phyloP scores from a whole-genome alignment of 2,888 invertebrate genomes.

The Tubulanus polymorphus region DNA sequence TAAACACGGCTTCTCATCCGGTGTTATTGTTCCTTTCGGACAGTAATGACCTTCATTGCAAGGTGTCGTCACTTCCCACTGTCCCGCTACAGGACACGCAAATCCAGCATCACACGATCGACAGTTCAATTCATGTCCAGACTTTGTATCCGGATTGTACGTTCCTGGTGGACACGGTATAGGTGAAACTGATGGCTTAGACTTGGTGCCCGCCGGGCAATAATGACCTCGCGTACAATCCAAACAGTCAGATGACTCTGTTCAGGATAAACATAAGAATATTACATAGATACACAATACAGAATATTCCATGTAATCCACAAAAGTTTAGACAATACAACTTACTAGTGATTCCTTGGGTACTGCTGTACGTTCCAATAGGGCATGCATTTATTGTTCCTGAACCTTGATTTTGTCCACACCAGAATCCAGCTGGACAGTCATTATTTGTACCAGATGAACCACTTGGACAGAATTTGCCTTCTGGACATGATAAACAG shows the following conservation, averaged over 20 bases:
- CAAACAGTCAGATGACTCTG: slow-evolving; percentile 38
- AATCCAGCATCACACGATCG: slow-evolving; percentile 37
- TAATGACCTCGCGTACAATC: slow-evolving; percentile 41
- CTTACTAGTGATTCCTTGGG: slow-evolving; percentile 34
- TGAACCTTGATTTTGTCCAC: slow-evolving; percentile 30
- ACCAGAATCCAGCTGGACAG: slow-evolving; percentile 42
- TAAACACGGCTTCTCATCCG: slow-evolving; percentile 41
- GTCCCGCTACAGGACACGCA: slow-evolving; percentile 40
- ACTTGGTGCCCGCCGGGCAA: slow-evolving; percentile 40
- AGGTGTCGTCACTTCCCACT: slow-evolving; percentile 29
- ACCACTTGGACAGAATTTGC: slow-evolving; percentile 34
- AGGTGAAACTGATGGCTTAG: slow-evolving; percentile 34
- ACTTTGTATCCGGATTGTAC: slow-evolving; percentile 36
- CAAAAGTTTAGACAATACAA: neutral
- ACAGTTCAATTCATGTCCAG: slow-evolving; percentile 43
- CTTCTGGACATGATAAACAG: slow-evolving; percentile 31
- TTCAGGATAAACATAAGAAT: neutral
- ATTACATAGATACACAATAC: neutral
- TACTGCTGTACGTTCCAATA: slow-evolving; percentile 40
- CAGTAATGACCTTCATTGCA: slow-evolving; percentile 47
- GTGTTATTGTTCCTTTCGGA: slow-evolving; percentile 38
- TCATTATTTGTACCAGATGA: slow-evolving; percentile 19
- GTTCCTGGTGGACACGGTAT: slow-evolving; percentile 40
- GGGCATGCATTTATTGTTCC: slow-evolving; percentile 43
- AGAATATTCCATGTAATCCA: neutral